Evolutionary conservation across 2,113 vertebrate genomes (phyloP).

Genomic region (Myotis lucifugus): DNA sequence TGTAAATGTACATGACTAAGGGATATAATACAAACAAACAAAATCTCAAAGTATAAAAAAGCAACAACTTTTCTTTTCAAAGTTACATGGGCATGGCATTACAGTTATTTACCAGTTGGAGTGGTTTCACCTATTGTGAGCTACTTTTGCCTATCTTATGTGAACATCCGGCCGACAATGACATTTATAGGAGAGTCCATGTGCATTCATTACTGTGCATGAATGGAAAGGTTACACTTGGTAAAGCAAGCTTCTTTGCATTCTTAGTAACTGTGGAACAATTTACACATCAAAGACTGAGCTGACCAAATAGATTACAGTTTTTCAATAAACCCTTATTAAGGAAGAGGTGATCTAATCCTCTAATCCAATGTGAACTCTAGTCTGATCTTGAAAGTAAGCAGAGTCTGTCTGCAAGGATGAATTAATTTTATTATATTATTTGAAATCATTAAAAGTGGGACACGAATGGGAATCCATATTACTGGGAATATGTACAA

Average conservation of each 20-base stretch:
- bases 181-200: slow-evolving; percentile 21
- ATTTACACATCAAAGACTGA: slow-evolving; percentile 75
- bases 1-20: background rate
- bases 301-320: slow-evolving; percentile 33
- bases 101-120: background rate
- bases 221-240: slow-evolving; percentile 59
- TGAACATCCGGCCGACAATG: slow-evolving; percentile 69
- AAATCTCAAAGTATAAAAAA: background rate
- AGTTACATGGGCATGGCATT: background rate
- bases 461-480: background rate
- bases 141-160: slow-evolving; percentile 55
- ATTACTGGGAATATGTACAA: background rate
- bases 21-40: background rate
- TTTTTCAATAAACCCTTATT: slow-evolving; percentile 50
- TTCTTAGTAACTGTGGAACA: slow-evolving; percentile 25
- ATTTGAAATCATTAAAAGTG: background rate
- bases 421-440: background rate
- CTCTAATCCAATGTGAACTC: background rate
- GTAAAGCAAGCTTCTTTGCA: slow-evolving; percentile 53
- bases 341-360: slow-evolving; percentile 37
- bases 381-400: background rate
- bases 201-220: slow-evolving; percentile 41
- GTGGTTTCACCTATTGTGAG: background rate
- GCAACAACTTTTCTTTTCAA: background rate
- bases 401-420: background rate